Evolutionary conservation across 2,797 vertebrate genomes (phyloP), one percentile per base, ranked within the genome.

Genomic region (Tadarida brasiliensis): DNA sequence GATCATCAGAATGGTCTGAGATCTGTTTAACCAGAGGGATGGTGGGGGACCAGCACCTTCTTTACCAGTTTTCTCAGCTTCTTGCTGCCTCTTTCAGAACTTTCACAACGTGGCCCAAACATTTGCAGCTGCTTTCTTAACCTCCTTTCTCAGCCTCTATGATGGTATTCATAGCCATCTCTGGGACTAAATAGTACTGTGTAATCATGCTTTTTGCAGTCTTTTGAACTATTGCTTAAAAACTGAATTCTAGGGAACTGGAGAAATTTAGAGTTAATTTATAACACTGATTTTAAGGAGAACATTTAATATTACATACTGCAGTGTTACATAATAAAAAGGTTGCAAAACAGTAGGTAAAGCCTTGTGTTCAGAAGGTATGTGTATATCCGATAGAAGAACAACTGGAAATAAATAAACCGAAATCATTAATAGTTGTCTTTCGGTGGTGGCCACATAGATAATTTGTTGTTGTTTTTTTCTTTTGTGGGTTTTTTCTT

Each of bases 141-240:
- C 51, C 14, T 87, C 76, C 47, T 63, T 51, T 80, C 67, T 89
- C 39, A 51, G n/a, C 33, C 35, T n/a, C 71, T 73, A 4, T 24
- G 57, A 10, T 11, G 80, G 39, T 11, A 6, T 85, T 81, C 51
- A 47, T 68, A 82, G 11, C 28, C 1, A 3, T 63, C 61, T 78
- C 11, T 63, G 16, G 15, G 3, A 28, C 51, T 28, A 57, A 61
- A 35, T n/a, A 59, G 28, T 56, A 16, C 68, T 80, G 56, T 39
- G 63, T n/a, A 83, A 20, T 14, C n/a, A 4, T 57, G 33, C 12
- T 87, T 51, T 85, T 87, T 85, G 35, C 28, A 92, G 1, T 82
- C 63, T 73, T 86, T 70, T 92, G 14, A 92, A 90, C 67, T 51
- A 49, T 10, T 94, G 49, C 30, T 92, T 94, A 83, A 94, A 44